A percentile compares a stretch with the other conserved stretches of the same genome.
Conservation (phyloP, 2,888 invertebrate species). For the Andrena bicolor region DNA sequence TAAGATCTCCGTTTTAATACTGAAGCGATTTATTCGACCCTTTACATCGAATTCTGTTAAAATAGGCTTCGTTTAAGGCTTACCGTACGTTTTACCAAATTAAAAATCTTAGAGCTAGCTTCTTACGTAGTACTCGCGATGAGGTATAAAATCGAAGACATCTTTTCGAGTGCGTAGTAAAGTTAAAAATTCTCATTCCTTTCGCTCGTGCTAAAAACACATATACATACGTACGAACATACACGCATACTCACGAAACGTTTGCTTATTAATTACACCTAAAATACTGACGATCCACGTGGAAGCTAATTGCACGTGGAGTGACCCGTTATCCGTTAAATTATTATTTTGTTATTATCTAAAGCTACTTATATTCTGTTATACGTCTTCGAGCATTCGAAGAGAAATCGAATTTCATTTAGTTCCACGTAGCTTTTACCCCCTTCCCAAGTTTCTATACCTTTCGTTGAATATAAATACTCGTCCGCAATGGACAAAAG, state of each 20-base stretch:
- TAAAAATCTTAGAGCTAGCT: slow-evolving; percentile 22
- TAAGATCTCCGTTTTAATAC: slow-evolving; percentile 33
- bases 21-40: slow-evolving; percentile 49
- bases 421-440: no score
- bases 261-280: slow-evolving; percentile 33
- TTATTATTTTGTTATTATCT: slow-evolving; percentile 8
- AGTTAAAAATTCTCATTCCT: slow-evolving; percentile 4
- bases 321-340: slow-evolving; percentile 42
- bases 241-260: slow-evolving; percentile 22
- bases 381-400: no score
- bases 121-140: slow-evolving; percentile 20
- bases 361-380: no score
- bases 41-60: slow-evolving; percentile 12
- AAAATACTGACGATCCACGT: slow-evolving; percentile 57
- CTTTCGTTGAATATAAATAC: not conserved
- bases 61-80: not conserved
- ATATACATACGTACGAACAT: not conserved
- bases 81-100: slow-evolving; percentile 24
- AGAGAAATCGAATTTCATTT: no score
- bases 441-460: no score
- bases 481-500: not conserved
- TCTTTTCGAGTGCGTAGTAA: not conserved
- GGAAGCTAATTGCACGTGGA: slow-evolving; percentile 24
- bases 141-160: slow-evolving; percentile 60
- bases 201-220: not conserved